Conservation (phyloP, 2,888 invertebrate genomes). For the Polymixis lichenea region DNA sequence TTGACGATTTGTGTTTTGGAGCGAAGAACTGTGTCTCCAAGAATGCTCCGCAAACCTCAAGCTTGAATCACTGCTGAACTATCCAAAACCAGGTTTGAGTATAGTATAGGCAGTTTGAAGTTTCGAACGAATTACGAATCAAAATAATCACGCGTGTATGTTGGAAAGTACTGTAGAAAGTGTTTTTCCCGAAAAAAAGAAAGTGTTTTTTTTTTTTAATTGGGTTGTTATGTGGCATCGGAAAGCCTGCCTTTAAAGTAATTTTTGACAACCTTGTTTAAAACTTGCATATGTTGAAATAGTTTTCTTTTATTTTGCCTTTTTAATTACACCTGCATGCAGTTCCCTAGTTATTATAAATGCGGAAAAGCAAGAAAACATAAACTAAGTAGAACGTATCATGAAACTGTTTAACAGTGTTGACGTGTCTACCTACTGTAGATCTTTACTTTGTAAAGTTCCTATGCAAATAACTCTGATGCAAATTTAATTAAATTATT, state of each 20-base stretch:
- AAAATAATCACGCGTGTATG: background rate
- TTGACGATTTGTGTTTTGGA: no score
- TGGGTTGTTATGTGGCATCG: background rate
- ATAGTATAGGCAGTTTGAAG: no score
- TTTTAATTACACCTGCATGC: constrained; percentile 53
- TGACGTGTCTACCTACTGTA: constrained; percentile 33
- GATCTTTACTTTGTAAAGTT: constrained; percentile 23
- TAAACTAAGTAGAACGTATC: constrained; percentile 32
- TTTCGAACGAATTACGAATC: background rate
- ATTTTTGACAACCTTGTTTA: constrained; percentile 23
- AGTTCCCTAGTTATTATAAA: constrained; percentile 47
- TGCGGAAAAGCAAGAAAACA: constrained; percentile 33
- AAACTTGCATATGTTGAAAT: constrained; percentile 47
- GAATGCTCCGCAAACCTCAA: no score
- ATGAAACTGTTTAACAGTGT: constrained; percentile 38
- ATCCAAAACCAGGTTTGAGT: no score
- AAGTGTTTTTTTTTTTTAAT: background rate
- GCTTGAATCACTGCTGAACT: no score
- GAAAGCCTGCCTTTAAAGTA: background rate
- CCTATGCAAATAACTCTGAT: constrained; percentile 16
- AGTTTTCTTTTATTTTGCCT: constrained; percentile 43
- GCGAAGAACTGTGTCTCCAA: no score
- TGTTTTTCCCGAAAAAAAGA: background rate
- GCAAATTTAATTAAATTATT: constrained; percentile 21
- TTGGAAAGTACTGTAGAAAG: background rate